These are phyloP conservation scores for Podarcis muralis DNA, from an alignment of 2,113 vertebrate genomes.

Conservation along the genomic window DNA sequence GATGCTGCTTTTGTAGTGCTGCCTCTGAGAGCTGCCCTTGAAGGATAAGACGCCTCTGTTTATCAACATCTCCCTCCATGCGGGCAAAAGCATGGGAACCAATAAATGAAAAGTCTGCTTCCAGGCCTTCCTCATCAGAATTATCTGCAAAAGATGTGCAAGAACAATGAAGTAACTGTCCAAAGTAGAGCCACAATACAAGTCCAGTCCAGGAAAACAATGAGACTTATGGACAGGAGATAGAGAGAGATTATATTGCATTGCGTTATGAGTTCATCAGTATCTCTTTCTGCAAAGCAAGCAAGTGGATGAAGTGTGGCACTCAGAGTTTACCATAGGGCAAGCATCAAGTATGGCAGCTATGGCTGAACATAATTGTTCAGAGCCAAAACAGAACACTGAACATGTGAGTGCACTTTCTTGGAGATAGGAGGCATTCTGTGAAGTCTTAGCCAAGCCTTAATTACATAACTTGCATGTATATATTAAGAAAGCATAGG, in stretches of 20 bases:
- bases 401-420: too few species aligned
- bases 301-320: neutral
- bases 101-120: conserved; percentile 88
- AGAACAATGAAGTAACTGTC: neutral
- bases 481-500: too few species aligned
- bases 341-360: too few species aligned
- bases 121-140: conserved; percentile 87
- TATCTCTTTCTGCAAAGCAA: neutral
- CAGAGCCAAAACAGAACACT: neutral
- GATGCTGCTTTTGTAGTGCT: conserved; percentile 93
- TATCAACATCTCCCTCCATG: conserved; percentile 98
- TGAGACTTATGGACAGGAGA: neutral
- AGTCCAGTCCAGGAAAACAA: neutral
- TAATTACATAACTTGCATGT: too few species aligned
- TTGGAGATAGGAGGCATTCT: too few species aligned
- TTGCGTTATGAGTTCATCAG: neutral
- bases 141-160: conserved; percentile 78
- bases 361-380: neutral
- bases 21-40: conserved; percentile 95
- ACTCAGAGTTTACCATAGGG: neutral
- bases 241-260: neutral
- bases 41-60: conserved; percentile 90
- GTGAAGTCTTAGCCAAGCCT: too few species aligned
- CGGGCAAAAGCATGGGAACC: conserved; percentile 94
- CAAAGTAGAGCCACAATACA: neutral